Conservation (phyloP, 1,140 invertebrate species). For the Camponotus pennsylvanicus region DNA sequence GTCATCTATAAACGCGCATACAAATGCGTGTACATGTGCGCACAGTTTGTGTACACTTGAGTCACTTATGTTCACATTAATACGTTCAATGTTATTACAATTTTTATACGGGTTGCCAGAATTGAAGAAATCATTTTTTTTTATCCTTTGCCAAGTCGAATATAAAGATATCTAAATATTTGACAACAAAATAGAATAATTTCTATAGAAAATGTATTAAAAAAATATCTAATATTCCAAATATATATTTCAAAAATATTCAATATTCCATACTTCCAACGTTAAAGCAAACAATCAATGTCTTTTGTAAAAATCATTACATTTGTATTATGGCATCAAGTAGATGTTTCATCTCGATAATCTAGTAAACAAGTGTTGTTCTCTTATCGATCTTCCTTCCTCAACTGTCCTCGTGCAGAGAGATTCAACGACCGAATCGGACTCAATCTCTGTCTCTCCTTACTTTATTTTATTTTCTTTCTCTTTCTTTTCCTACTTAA, state of each 20-base stretch:
- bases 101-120: too few relatives aligned
- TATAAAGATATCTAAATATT: neutral
- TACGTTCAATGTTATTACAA: slow-evolving; percentile 1
- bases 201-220: neutral
- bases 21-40: neutral
- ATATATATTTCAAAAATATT: too few relatives aligned
- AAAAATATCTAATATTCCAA: neutral
- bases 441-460: slow-evolving; percentile 66
- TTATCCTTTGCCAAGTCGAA: neutral
- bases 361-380: neutral
- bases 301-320: neutral
- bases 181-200: neutral
- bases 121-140: too few relatives aligned
- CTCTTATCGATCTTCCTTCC: neutral
- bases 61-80: neutral
- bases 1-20: neutral
- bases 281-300: neutral
- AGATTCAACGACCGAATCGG: slow-evolving; percentile 73
- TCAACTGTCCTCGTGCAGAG: slow-evolving; percentile 60
- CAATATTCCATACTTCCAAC: neutral
- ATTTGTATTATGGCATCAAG: neutral
- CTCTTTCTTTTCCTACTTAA: slow-evolving; percentile 21
- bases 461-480: slow-evolving; percentile 37
- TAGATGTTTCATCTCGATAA: neutral
- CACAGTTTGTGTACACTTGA: neutral